Conservation (phyloP, 2,113 vertebrate genomes). For the Labrus mixtus region DNA sequence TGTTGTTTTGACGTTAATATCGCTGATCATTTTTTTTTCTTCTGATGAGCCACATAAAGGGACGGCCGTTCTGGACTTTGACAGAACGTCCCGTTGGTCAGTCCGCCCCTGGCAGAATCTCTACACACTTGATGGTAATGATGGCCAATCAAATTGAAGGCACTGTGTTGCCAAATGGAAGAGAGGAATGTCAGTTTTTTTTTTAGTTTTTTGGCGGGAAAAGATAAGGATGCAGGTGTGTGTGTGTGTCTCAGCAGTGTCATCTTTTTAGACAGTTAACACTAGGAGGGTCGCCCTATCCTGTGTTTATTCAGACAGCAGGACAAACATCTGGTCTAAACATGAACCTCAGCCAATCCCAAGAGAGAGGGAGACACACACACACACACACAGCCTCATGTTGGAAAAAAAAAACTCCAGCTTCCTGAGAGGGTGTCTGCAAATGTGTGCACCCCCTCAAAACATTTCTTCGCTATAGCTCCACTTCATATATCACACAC, state of each 20-base stretch:
- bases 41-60: too few species aligned
- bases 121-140: background rate
- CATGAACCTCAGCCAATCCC: constrained; percentile 59
- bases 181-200: constrained; percentile 9
- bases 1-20: too few species aligned
- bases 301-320: constrained; percentile 50
- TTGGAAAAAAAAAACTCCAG: too few species aligned
- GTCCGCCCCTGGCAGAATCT: background rate
- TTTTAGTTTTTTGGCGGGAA: constrained; percentile 16
- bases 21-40: too few species aligned
- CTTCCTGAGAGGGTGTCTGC: constrained; percentile 52
- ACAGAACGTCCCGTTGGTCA: too few species aligned
- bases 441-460: constrained; percentile 35
- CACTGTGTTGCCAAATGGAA: background rate
- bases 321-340: constrained; percentile 74
- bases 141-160: background rate
- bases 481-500: constrained; percentile 52
- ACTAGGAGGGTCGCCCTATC: constrained; percentile 12
- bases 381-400: constrained; percentile 4
- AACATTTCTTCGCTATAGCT: constrained; percentile 35
- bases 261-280: constrained; percentile 35
- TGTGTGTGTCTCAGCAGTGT: constrained; percentile 33
- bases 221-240: background rate
- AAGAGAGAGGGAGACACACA: constrained; percentile 13
- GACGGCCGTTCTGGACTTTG: too few species aligned